Base-by-base conservation (phyloP, 2,113 vertebrate genomes). In the Lepidothrix coronata region DNA sequence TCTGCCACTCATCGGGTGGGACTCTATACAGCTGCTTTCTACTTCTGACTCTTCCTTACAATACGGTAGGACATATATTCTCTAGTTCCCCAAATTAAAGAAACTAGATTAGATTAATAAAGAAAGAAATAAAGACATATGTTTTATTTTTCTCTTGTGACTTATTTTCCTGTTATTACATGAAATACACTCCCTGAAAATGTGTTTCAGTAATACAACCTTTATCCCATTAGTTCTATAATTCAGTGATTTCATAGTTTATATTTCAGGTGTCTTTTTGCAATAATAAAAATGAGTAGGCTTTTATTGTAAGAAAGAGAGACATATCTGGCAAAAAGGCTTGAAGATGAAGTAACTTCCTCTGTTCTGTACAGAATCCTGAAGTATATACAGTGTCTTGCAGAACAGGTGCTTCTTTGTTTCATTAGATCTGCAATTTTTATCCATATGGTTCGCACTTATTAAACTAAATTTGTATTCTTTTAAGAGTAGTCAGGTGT, bases 201-300 rank as follows among this genome's bases (percentile, higher is more conserved):
- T 71, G 3, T 46, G 21, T 49, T 96, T 55, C 55, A 35, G 54
- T 95, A 91, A 92, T 77, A 19, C 18, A 49, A 3, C 11, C 22
- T 68, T 91, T 39, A 72, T 75, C 51, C 21, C 73, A 67, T 39
- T 93, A 85, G 59, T 92, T 95, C 68, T 79, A 27, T 35, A 93
- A 93, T 70, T 79, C 43, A 57, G 7, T 73, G 49, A 82, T 94
- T 85, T 73, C 30, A 24, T 59, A 59, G 76, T 94, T 90, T 75
- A 76, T 85, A 92, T 82, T 94, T 95, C 78, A 91, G 2, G 1
- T 76, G 31, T 95, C 7, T 11, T 74, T 93, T 91, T 95, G 57
- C 80, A 96, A 91, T 76, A 96, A 89, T 75, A 93, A 91, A 84
- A 97, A 78, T 91, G 33, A 96, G 61, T 61, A 71, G 54, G 22